Evolutionary conservation across 1,140 invertebrate genomes (phyloP).

Genomic region (Drosophila sulfurigaster): DNA sequence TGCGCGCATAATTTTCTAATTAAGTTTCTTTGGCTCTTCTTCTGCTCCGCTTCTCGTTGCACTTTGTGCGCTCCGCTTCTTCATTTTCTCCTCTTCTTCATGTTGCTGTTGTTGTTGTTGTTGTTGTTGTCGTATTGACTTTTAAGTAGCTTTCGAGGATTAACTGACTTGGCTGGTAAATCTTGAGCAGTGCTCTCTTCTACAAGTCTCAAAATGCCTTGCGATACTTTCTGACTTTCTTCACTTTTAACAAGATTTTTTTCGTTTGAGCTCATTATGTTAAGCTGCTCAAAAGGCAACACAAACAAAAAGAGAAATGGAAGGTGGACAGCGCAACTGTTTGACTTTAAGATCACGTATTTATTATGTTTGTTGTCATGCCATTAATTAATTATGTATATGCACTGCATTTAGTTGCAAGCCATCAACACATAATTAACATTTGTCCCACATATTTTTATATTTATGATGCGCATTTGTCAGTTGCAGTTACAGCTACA

Average conservation of each 20-base stretch:
- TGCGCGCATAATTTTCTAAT: slow-evolving; percentile 81
- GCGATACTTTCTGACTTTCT: slow-evolving; percentile 22
- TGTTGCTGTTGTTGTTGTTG: neutral
- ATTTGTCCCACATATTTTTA: neutral
- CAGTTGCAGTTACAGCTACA: slow-evolving; percentile 10
- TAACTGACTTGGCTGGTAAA: slow-evolving; percentile 59
- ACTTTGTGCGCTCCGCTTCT: slow-evolving; percentile 50
- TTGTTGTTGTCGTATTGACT: slow-evolving; percentile 76
- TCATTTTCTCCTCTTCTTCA: neutral
- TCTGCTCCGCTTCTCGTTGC: slow-evolving; percentile 30
- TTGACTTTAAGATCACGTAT: neutral
- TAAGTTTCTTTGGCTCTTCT: slow-evolving; percentile 63
- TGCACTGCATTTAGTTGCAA: neutral
- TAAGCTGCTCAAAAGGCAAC: slow-evolving; percentile 66
- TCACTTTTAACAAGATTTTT: slow-evolving; percentile 77
- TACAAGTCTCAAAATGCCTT: slow-evolving; percentile 18
- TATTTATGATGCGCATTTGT: slow-evolving; percentile 26
- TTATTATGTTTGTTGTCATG: slow-evolving; percentile 1
- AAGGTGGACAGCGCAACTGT: slow-evolving; percentile 15
- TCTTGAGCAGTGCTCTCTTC: slow-evolving; percentile 13
- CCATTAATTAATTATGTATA: slow-evolving; percentile 2
- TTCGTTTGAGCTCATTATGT: slow-evolving; percentile 74
- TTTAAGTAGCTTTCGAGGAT: slow-evolving; percentile 78
- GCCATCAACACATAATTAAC: neutral
- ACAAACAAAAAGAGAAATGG: neutral